Percentiles rank a stretch among this genome's conserved stretches.
phyloP scores from a whole-genome alignment of 2,888 invertebrate genomes.

The Parnassius smintheus region DNA sequence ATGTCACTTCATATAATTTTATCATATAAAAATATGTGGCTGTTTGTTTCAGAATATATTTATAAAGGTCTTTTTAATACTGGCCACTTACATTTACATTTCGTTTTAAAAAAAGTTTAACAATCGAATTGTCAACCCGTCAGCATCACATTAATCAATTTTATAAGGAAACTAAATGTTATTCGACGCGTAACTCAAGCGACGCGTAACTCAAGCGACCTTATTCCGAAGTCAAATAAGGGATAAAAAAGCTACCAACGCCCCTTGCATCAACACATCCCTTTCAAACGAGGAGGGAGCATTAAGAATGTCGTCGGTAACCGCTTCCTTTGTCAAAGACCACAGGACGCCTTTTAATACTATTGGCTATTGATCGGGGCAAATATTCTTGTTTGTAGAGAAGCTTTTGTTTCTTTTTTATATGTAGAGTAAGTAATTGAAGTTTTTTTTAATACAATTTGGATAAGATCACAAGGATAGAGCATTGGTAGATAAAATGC shows the following conservation, averaged over 20 bases:
- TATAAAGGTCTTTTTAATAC: not conserved
- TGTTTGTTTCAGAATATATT: no score
- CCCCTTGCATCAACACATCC: constrained; percentile 20
- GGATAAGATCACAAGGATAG: no score
- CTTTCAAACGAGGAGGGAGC: constrained; percentile 14
- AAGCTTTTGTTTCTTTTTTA: not conserved
- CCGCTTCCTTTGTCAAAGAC: constrained; percentile 23
- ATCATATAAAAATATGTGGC: no score
- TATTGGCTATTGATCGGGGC: constrained; percentile 20
- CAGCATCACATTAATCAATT: constrained; percentile 3
- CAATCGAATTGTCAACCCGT: not conserved
- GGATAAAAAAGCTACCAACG: constrained; percentile 18
- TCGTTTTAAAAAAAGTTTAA: not conserved
- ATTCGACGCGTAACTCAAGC: constrained; percentile 7
- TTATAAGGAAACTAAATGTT: constrained; percentile 4
- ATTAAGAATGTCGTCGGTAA: constrained; percentile 8
- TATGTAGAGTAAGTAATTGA: no score
- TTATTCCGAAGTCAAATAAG: constrained; percentile 16
- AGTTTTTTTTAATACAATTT: no score
- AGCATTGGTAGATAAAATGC: no score
- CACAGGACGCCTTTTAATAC: constrained; percentile 18
- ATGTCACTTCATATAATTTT: no score
- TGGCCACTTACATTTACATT: not conserved
- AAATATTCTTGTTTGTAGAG: constrained; percentile 4
- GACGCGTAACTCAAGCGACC: constrained; percentile 4